A percentile compares a stretch with the other conserved stretches of the same genome.
phyloP scores from a whole-genome alignment of 2,113 vertebrate genomes.

The Ibidorhyncha struthersii region DNA sequence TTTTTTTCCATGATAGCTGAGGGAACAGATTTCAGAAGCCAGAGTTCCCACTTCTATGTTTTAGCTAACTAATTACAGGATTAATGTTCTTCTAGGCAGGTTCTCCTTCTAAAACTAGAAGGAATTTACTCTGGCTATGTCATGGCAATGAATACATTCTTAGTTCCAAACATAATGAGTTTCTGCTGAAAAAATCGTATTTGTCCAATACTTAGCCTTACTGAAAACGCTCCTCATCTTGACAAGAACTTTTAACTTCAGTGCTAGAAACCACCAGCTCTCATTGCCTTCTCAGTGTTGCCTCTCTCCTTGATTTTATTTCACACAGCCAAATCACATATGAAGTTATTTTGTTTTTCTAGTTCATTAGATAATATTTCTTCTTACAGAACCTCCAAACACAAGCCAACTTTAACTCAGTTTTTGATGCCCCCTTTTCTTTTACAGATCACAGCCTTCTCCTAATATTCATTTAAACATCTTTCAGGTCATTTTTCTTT shows the following conservation, averaged over 20 bases:
- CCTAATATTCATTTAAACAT: constrained; percentile 35
- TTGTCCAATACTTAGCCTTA: background rate
- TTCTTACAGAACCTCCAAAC: background rate
- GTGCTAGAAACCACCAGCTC: background rate
- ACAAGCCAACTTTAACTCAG: background rate
- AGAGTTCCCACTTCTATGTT: background rate
- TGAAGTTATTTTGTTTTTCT: background rate
- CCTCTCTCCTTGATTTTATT: background rate
- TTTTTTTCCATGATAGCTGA: background rate
- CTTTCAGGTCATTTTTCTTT: constrained; percentile 50
- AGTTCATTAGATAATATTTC: background rate
- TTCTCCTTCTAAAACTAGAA: background rate
- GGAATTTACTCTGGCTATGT: background rate
- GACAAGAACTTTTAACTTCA: background rate
- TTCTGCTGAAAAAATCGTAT: background rate
- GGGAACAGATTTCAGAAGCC: background rate
- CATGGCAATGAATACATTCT: background rate
- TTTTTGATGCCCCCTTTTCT: constrained; percentile 27
- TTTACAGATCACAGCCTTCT: background rate
- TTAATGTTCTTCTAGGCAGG: background rate
- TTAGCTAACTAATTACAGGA: background rate
- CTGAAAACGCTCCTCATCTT: background rate
- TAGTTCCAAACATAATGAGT: background rate
- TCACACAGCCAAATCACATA: background rate
- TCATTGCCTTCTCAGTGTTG: background rate